Base-by-base conservation (phyloP, 2,888 invertebrate genomes). In the Zygothrica quintamaculata region DNA sequence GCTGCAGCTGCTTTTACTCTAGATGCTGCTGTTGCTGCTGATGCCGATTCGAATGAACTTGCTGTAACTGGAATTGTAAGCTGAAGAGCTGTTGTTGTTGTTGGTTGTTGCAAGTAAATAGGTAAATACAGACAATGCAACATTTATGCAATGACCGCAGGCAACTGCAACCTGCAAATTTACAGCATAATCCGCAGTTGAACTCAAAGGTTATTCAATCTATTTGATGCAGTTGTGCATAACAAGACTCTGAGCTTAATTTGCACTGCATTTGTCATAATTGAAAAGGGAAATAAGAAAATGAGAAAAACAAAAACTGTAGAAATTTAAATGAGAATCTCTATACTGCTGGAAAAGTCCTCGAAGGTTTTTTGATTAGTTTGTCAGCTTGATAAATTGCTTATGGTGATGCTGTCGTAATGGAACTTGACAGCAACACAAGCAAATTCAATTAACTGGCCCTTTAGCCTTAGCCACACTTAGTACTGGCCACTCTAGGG, bases 81-180 rank as follows among this genome's bases (percentile, higher is more conserved):
- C n/a, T n/a, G n/a, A n/a, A 15, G 3, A 15, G 9, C 1, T 11
- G 16, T 25, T 39, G 47, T n/a, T n/a, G 39, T 43, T 46, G 46
- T 22, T 52, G 57, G 37, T 39, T 12, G 62, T 18, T 37, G 47
- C 62, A 69, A 70, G 65, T 71, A 84, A 80, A 86, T 79, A 65
- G 70, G 66, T 62, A 84, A 73, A 77, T 51, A 80, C 77, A 67
- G 80, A 72, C 73, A 79, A 78, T 66, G 61, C 65, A 74, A 75
- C 78, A 75, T 50, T 60, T 47, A 61, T 64, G 29, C 57, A 39
- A 12, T 22, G 57, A 43, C 77, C 56, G 39, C 58, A 65, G 51
- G 57, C 58, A 8, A 44, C 26, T 47, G 40, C 11, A 26, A 12
- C 34, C n/a, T n/a, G n/a, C n/a, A n/a, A n/a, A 12, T 2, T 12